These are phyloP conservation scores for Heliopora coerulea DNA, from an alignment of 92 coral and sea anemone genomes.

Conservation along the genomic window DNA sequence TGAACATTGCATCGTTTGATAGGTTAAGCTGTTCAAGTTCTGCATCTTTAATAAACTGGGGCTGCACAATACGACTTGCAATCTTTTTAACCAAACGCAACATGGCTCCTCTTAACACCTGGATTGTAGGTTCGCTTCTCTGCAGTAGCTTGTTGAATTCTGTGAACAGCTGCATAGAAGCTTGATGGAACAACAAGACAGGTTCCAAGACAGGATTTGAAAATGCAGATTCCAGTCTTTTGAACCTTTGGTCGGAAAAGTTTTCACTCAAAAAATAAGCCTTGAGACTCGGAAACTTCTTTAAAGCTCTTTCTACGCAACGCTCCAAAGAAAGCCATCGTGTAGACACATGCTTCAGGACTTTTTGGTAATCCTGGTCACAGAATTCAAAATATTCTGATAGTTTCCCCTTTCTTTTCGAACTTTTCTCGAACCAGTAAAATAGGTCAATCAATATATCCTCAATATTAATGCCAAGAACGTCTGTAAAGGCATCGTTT, in stretches of 20 bases:
- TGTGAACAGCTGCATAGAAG: conserved; percentile 53
- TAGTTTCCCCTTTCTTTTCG: conserved; percentile 43
- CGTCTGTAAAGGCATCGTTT: conserved; percentile 37
- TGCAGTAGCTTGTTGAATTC: conserved; percentile 50
- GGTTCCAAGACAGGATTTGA: conserved; percentile 40
- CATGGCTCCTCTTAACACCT: too few relatives aligned
- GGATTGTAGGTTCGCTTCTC: conserved; percentile 51
- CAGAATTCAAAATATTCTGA: conserved; percentile 41
- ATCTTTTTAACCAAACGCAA: too few relatives aligned
- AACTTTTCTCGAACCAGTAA: conserved; percentile 48
- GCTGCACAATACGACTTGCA: too few relatives aligned
- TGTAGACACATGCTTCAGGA: too few relatives aligned
- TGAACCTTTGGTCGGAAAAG: conserved; percentile 44
- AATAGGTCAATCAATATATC: conserved; percentile 45
- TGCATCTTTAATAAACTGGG: too few relatives aligned
- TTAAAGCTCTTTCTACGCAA: conserved; percentile 51
- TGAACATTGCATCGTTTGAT: too few relatives aligned
- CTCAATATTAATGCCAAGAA: conserved; percentile 33
- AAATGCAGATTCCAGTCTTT: conserved; percentile 46
- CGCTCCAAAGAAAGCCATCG: too few relatives aligned
- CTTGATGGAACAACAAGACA: conserved; percentile 46
- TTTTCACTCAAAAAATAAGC: conserved; percentile 41
- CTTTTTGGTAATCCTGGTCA: too few relatives aligned
- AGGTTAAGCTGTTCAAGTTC: too few relatives aligned
- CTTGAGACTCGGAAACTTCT: conserved; percentile 52